A percentile compares a stretch with the other conserved stretches of the same genome.
These are phyloP conservation scores for Morus bassanus DNA, from an alignment of 2,797 vertebrate genomes.

Conservation along the genomic window DNA sequence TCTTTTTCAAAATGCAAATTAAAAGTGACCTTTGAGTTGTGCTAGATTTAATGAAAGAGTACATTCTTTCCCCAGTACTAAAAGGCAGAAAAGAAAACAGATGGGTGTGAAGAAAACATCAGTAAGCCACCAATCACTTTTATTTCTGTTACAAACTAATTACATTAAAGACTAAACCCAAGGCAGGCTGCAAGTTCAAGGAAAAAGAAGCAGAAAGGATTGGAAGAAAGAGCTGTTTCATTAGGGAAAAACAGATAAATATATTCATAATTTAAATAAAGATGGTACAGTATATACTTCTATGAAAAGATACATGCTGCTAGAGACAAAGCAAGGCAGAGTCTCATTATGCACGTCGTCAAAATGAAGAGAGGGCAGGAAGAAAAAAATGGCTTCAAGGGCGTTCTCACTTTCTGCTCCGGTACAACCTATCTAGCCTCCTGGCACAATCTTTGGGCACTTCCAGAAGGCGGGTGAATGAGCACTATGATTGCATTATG, in stretches of 20 bases:
- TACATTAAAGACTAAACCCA: slow-evolving; percentile 47
- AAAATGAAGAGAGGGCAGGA: background rate
- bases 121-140: slow-evolving; percentile 50
- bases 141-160: slow-evolving; percentile 58
- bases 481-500: background rate
- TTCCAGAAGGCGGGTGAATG: background rate
- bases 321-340: background rate
- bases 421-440: background rate
- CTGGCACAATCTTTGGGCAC: background rate
- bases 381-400: background rate
- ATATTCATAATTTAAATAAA: background rate
- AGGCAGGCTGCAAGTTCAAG: slow-evolving; percentile 1
- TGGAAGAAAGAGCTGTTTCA: background rate
- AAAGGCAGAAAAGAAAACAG: slow-evolving; percentile 43
- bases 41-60: slow-evolving; percentile 27
- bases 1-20: slow-evolving; percentile 31
- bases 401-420: background rate
- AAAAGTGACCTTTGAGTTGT: slow-evolving; percentile 16
- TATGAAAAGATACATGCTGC: background rate
- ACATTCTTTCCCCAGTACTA: slow-evolving; percentile 17
- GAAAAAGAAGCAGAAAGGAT: slow-evolving; percentile 6
- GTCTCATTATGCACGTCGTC: background rate
- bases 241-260: slow-evolving; percentile 11
- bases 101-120: slow-evolving; percentile 38
- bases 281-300: background rate